phyloP scores from a whole-genome alignment of 2,797 vertebrate genomes.

The Falco columbarius region DNA sequence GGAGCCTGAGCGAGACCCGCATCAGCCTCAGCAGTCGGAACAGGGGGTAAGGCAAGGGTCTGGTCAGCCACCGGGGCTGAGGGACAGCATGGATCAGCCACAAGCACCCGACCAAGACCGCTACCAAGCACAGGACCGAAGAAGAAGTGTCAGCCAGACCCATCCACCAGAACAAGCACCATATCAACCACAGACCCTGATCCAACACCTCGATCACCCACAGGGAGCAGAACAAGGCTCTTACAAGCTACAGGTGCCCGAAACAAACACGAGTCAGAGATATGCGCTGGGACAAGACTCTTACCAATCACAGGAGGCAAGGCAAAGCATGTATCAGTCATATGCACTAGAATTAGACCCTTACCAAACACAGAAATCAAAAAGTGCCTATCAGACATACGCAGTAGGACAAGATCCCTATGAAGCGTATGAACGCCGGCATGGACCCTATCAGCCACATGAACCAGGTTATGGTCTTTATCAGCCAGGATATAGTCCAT shows the following conservation, averaged over 20 bases:
- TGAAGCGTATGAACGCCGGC: not conserved
- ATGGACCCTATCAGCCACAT: constrained; percentile 42
- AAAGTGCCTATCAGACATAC: not conserved
- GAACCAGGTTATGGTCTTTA: constrained; percentile 56
- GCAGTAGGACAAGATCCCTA: not conserved
- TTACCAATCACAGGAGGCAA: not conserved
- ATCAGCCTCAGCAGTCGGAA: not conserved
- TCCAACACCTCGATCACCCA: not conserved
- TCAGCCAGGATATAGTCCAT: not conserved
- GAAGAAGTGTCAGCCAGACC: not conserved
- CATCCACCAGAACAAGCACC: accelerated
- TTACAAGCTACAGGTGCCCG: not conserved
- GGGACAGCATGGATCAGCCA: not conserved
- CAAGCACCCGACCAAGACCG: not conserved
- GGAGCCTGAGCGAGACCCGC: not conserved
- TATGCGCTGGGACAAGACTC: not conserved
- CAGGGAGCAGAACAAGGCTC: not conserved
- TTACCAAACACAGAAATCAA: not conserved
- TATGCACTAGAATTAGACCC: not conserved
- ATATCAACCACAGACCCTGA: accelerated
- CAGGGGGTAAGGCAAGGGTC: not conserved
- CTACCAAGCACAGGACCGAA: not conserved
- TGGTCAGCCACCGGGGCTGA: not conserved
- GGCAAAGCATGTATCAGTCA: not conserved
- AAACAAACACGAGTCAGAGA: not conserved